Conservation (phyloP, 2,797 vertebrate genomes). For the Chelonia mydas region DNA sequence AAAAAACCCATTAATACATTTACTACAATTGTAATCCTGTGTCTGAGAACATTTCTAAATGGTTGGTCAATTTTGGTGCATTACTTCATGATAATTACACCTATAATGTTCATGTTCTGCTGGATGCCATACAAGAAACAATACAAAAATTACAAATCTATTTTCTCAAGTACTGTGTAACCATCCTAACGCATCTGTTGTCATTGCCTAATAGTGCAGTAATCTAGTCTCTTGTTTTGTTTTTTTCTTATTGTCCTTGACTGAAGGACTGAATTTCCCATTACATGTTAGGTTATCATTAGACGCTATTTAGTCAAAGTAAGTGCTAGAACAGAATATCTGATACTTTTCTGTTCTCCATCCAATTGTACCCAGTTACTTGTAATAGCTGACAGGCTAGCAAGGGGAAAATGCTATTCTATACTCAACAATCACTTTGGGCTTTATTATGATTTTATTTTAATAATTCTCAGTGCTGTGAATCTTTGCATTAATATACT, state of each 20-base stretch:
- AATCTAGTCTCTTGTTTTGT: background rate
- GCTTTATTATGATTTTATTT: background rate
- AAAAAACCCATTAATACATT: slow-evolving; percentile 60
- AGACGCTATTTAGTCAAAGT: background rate
- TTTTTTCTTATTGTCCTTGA: background rate
- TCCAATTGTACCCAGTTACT: background rate
- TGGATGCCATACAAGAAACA: slow-evolving; percentile 43
- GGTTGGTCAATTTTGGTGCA: slow-evolving; percentile 65
- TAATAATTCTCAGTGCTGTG: background rate
- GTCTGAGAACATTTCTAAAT: slow-evolving; percentile 54
- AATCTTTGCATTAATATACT: background rate
- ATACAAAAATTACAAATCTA: slow-evolving; percentile 23
- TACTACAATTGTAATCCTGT: slow-evolving; percentile 55
- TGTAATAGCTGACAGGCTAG: background rate
- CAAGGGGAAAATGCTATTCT: background rate
- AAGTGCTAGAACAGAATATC: background rate
- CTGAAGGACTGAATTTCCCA: background rate
- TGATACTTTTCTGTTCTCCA: background rate
- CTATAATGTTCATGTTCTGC: slow-evolving; percentile 52
- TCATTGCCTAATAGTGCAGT: background rate
- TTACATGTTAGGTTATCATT: background rate
- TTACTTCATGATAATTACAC: slow-evolving; percentile 65
- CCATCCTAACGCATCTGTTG: background rate
- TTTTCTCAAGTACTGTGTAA: slow-evolving; percentile 1
- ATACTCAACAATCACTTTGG: background rate